phyloP scores from a whole-genome alignment of 2,888 invertebrate species.

The Exephanes ischioxanthus region DNA sequence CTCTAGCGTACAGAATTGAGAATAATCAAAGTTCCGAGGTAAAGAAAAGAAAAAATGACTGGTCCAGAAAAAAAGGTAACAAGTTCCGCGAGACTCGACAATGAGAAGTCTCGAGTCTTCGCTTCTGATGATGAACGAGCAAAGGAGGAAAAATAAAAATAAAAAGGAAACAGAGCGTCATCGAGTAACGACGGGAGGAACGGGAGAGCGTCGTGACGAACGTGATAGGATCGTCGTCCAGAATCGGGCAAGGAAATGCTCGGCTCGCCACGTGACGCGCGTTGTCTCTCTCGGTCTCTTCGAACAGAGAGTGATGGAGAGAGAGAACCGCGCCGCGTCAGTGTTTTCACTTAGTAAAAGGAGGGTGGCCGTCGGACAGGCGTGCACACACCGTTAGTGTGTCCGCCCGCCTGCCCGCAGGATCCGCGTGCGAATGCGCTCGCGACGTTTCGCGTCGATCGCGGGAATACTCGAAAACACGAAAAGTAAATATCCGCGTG shows the following conservation, averaged over 20 bases:
- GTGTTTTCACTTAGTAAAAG: constrained; percentile 50
- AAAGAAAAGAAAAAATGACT: background rate
- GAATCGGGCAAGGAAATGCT: constrained; percentile 31
- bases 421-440: constrained; percentile 38
- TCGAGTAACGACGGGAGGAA: background rate
- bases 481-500: constrained; percentile 71
- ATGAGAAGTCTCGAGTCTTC: constrained; percentile 9
- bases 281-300: background rate
- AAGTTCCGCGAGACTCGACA: background rate
- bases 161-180: background rate
- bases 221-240: background rate
- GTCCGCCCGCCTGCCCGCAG: constrained; percentile 31
- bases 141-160: background rate
- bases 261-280: constrained; percentile 68
- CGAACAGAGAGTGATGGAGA: constrained; percentile 10
- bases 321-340: constrained; percentile 9
- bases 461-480: constrained; percentile 68
- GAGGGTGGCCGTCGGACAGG: constrained; percentile 29
- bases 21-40: background rate
- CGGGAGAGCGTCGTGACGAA: background rate
- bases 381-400: constrained; percentile 11
- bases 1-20: too few species aligned
- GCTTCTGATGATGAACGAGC: background rate
- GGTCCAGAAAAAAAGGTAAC: background rate
- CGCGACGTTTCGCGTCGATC: constrained; percentile 67